A percentile compares a stretch with the other conserved stretches of the same genome.
phyloP scores from a whole-genome alignment of 2,797 vertebrate genomes.

The Calcarius lapponicus region DNA sequence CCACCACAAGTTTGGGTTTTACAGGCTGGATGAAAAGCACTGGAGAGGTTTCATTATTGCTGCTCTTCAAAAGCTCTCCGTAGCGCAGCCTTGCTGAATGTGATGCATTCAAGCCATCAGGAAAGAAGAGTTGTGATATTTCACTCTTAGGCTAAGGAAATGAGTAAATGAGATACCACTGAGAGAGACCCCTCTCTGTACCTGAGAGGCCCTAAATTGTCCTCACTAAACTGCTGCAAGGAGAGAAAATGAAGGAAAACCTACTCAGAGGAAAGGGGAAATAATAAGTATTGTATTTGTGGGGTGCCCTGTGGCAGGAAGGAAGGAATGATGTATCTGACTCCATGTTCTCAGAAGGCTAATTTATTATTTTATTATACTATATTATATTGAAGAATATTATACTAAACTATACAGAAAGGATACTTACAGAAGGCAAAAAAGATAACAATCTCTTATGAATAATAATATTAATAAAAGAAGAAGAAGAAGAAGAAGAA shows the following conservation, averaged over 20 bases:
- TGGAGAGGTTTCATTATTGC: slow-evolving; percentile 28
- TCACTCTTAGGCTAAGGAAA: neutral
- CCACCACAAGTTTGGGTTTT: neutral
- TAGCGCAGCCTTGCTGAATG: neutral
- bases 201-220: neutral
- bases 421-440: too few relatives aligned
- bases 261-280: neutral
- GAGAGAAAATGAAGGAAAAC: neutral
- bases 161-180: neutral
- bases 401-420: too few relatives aligned
- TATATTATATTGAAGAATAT: too few relatives aligned
- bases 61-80: slow-evolving; percentile 11
- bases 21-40: slow-evolving; percentile 5
- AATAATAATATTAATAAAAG: too few relatives aligned
- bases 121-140: neutral
- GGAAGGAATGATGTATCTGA: too few relatives aligned
- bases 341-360: too few relatives aligned
- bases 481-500: too few relatives aligned
- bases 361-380: too few relatives aligned
- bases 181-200: neutral
- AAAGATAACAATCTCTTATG: too few relatives aligned
- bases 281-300: neutral
- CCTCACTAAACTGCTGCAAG: neutral
- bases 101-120: neutral
- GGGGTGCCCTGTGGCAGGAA: too few relatives aligned